Base-by-base conservation (phyloP, 2,888 invertebrate species). In the Cephus runcator region DNA sequence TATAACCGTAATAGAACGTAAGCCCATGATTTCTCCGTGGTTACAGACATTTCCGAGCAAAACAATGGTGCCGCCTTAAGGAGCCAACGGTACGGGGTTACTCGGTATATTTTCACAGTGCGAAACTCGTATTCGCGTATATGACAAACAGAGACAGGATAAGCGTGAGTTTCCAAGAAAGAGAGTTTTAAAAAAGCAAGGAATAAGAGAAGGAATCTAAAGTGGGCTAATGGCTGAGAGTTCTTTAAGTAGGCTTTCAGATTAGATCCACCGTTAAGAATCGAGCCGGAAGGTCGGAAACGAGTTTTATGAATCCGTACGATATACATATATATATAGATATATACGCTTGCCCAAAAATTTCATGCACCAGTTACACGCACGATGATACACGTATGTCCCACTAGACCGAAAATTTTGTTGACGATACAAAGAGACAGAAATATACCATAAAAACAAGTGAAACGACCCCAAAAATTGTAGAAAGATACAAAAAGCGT, bases 141-240 rank as follows among this genome's bases (percentile, higher is more conserved):
- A 56, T 9, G 23, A 56, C 56, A 9, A 56, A 56, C 56, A 1
- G 23, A 9, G 23, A 23, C 23, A 23, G 23, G 15, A 56, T 6
- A 56, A 56, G 23, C 56, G 56, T 56, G 56, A 56, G 56, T 56
- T 56, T 56, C 56, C 56, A 56, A 56, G 71, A 71, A 15, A 71
- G 71, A 33, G 15, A 11, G 31, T 69, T 33, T 12, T 1, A 71
- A 31, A 71, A 71, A 71, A 31, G 71, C 31, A 31, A 23, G 34
- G 12, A 71, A 71, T 23, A 31, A 71, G 71, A 71, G 31, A 12
- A 71, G 12, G 71, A 31, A 23, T 23, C 73, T 76, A 80, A 87
- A 84, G 85, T 87, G 83, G 86, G 85, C 85, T 85, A 86, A 86
- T 87, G 84, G 82, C 80, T 79, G 75, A 81, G 84, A 83, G 81